Conservation (phyloP, 2,113 vertebrate species). For the Muntiacus muntjak region DNA sequence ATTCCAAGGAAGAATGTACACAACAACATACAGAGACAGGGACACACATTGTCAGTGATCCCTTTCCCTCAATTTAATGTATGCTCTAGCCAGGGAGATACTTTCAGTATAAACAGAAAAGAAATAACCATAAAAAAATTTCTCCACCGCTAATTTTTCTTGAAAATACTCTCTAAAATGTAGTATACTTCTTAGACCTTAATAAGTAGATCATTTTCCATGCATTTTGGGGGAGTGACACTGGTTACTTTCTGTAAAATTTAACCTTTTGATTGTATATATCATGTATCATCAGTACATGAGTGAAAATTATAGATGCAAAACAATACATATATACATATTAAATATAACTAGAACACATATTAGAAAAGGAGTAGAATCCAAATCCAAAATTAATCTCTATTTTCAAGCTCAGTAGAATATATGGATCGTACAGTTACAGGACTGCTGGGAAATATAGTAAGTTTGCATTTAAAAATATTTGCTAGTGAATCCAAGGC, state of each 20-base stretch:
- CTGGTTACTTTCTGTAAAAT: background rate
- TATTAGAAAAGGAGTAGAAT: constrained; percentile 7
- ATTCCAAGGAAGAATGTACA: background rate
- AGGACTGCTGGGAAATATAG: background rate
- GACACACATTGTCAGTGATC: background rate
- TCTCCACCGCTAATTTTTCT: background rate
- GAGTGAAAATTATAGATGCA: background rate
- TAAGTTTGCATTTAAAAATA: background rate
- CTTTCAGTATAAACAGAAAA: background rate
- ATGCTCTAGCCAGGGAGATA: background rate
- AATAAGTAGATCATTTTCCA: background rate
- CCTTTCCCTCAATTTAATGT: background rate
- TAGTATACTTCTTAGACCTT: background rate
- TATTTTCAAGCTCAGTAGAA: background rate
- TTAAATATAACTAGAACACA: background rate
- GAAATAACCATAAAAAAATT: background rate
- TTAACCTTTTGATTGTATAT: background rate
- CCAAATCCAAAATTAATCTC: background rate
- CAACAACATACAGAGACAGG: background rate
- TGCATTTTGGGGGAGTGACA: background rate
- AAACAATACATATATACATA: background rate
- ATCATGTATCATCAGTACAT: background rate
- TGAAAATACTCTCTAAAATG: constrained; percentile 23
- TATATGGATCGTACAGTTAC: background rate
- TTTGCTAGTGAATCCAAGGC: background rate